Evolutionary conservation across 2,888 invertebrate species (phyloP), one percentile per base, ranked within the genome.

Genomic region (Yponomeuta plumbellus): DNA sequence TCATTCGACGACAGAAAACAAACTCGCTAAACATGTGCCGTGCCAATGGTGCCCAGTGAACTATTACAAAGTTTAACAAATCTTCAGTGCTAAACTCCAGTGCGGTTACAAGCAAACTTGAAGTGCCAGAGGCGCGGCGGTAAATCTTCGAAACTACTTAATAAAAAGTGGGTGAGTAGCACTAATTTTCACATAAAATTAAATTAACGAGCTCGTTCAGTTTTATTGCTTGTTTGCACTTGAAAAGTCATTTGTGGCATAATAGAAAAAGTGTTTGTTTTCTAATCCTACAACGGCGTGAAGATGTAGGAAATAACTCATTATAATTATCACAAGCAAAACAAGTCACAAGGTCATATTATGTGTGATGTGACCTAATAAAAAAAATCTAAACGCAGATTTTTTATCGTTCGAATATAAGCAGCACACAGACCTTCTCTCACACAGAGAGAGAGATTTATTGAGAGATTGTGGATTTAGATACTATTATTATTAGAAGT

Each of bases 161-260:
- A 76, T 74, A 84, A 85, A 86, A 87, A 86, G 85, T 85, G 85
- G 88, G 88, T 88, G 76, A 86, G 88, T 86, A 80, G 73, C 76
- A 69, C 69, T 76, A 75, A 68, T 65, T 56, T 57, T 22, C 65
- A 57, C 34, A 57, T 65, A 57, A 65, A 34, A 65, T 26, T 11
- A 65, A 57, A 57, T 65, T 65, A 57, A 65, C 65, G 65, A 65
- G 26, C 65, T 22, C 57, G 57, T 57, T 57, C 26, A 57, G 20
- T 65, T 65, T 65, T 65, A 65, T 57, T 57, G 23, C 65, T 23
- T 65, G 65, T 65, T 65, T 65, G 63, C 63, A 63, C 22, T 63
- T 44, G 20, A 63, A 63, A 63, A 63, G 44, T 22, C 63, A 63
- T 44, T 63, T 63, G 63, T 63, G 22, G 63, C 44, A 40, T 44